Percentiles rank a stretch among this genome's conserved stretches.
Conservation (phyloP, 2,797 vertebrate species). For the Sylvilagus floridanus region DNA sequence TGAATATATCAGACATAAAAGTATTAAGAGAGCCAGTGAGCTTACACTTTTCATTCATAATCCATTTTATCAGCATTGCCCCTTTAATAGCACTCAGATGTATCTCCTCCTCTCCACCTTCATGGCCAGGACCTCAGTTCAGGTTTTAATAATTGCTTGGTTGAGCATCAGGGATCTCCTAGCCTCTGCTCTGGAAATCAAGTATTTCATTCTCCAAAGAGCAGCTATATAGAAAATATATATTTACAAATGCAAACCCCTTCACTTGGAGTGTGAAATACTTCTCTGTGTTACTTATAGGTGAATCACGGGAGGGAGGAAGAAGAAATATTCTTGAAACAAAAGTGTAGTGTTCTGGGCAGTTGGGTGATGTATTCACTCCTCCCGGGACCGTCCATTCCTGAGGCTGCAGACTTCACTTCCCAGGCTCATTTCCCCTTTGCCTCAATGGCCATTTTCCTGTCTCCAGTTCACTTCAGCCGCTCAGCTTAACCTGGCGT, state of each 20-base stretch:
- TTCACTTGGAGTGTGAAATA: neutral
- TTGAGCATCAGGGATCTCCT: neutral
- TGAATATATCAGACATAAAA: neutral
- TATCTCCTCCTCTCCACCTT: neutral
- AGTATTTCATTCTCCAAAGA: neutral
- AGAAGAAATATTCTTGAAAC: conserved; percentile 2
- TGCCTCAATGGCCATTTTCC: neutral
- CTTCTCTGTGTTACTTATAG: conserved; percentile 26
- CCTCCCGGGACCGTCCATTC: neutral
- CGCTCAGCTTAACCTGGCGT: neutral
- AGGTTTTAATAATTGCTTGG: neutral
- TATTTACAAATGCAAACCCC: neutral
- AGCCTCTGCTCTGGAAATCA: neutral
- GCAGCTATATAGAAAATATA: neutral
- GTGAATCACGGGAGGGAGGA: neutral
- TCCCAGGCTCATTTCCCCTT: neutral
- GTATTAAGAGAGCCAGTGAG: neutral
- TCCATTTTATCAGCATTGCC: neutral
- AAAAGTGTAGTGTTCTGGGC: neutral
- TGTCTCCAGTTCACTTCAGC: neutral
- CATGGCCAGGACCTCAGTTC: neutral
- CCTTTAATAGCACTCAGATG: neutral
- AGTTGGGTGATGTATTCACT: neutral
- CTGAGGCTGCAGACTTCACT: neutral
- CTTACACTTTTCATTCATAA: neutral